Evolutionary conservation across 2,797 vertebrate genomes (phyloP).

Genomic region (Cossypha caffra): DNA sequence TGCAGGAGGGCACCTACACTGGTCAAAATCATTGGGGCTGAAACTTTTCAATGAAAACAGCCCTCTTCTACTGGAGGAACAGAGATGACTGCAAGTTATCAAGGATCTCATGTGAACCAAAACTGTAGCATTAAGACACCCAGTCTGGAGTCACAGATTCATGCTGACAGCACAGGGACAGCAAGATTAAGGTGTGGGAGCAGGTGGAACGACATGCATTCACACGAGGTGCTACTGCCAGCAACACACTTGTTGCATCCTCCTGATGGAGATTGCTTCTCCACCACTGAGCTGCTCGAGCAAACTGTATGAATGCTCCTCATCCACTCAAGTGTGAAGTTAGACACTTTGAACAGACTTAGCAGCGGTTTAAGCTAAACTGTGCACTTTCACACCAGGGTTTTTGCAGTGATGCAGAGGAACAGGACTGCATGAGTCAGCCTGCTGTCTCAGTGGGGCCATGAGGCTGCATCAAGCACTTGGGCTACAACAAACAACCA

Average conservation of each 20-base stretch:
- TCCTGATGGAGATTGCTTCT: background rate
- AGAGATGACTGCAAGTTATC: background rate
- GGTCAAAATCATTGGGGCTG: background rate
- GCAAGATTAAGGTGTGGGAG: background rate
- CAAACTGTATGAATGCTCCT: background rate
- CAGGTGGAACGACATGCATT: background rate
- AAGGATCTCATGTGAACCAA: background rate
- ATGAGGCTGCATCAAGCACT: background rate
- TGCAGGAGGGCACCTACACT: background rate
- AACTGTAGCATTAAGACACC: background rate
- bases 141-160: background rate
- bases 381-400: background rate
- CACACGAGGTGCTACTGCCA: background rate
- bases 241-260: background rate
- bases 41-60: background rate
- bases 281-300: background rate
- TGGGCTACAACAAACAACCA: background rate
- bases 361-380: background rate
- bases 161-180: background rate
- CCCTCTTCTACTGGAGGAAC: background rate
- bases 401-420: background rate
- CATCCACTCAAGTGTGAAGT: background rate
- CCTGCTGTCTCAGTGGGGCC: background rate
- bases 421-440: background rate
- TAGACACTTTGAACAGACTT: background rate